Evolutionary conservation across 2,113 vertebrate genomes (phyloP).

Genomic region (Anser brachyrhynchus): DNA sequence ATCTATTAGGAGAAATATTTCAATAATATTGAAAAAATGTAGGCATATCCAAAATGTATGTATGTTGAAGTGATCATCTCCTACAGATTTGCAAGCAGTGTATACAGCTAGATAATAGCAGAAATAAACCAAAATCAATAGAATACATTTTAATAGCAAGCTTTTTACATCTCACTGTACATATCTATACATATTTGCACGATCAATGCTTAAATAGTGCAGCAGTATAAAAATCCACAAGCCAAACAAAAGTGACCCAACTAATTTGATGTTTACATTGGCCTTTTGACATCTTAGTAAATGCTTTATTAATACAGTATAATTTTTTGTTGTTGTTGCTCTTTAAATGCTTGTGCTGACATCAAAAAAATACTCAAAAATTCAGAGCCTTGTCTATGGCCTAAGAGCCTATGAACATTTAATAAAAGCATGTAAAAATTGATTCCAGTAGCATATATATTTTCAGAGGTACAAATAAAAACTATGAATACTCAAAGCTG

Average conservation of each 20-base stretch:
- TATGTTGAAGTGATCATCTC: neutral
- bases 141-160: neutral
- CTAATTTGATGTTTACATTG: neutral
- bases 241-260: neutral
- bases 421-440: neutral
- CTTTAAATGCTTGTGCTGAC: neutral
- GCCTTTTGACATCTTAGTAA: neutral
- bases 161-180: neutral
- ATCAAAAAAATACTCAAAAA: neutral
- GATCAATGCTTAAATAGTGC: neutral
- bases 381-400: neutral
- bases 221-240: neutral
- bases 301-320: neutral
- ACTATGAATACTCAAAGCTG: neutral
- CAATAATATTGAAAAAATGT: neutral
- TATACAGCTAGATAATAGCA: neutral
- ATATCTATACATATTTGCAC: neutral
- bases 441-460: neutral
- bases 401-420: neutral
- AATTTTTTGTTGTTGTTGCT: neutral
- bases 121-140: neutral
- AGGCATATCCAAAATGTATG: neutral
- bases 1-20: constrained; percentile 55
- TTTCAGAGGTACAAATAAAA: neutral
- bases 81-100: neutral